These are phyloP conservation scores for Styela clava DNA, from an alignment of 23 tunicate genomes.

Conservation along the genomic window DNA sequence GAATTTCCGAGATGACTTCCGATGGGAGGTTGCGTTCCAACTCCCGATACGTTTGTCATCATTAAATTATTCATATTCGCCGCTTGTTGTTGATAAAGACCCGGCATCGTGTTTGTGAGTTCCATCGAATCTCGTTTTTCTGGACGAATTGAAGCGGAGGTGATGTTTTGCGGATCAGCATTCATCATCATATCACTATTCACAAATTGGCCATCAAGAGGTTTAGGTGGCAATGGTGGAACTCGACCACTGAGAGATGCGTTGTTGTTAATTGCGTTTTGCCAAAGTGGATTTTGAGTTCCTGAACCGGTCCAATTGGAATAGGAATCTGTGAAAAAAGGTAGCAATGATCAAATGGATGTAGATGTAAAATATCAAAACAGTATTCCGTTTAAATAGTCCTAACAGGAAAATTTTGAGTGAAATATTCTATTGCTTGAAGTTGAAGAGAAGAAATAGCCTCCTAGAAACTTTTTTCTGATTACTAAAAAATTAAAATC, in stretches of 20 bases:
- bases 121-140: background rate
- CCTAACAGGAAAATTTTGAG: too few relatives aligned
- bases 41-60: background rate
- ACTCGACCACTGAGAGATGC: background rate
- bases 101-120: background rate
- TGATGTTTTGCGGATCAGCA: background rate
- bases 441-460: too few relatives aligned
- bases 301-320: background rate
- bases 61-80: background rate
- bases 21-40: constrained; percentile 56
- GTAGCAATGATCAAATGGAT: background rate
- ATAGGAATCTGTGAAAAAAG: background rate
- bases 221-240: background rate
- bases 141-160: background rate
- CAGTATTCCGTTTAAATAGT: too few relatives aligned
- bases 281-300: background rate
- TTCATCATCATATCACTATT: background rate
- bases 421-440: too few relatives aligned
- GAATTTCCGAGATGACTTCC: constrained; percentile 52
- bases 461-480: too few relatives aligned
- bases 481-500: too few relatives aligned
- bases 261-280: background rate
- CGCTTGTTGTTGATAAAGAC: background rate
- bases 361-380: too few relatives aligned
- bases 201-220: background rate